Base-by-base conservation (phyloP, 2,888 invertebrate species). In the Patella ulyssiponensis region DNA sequence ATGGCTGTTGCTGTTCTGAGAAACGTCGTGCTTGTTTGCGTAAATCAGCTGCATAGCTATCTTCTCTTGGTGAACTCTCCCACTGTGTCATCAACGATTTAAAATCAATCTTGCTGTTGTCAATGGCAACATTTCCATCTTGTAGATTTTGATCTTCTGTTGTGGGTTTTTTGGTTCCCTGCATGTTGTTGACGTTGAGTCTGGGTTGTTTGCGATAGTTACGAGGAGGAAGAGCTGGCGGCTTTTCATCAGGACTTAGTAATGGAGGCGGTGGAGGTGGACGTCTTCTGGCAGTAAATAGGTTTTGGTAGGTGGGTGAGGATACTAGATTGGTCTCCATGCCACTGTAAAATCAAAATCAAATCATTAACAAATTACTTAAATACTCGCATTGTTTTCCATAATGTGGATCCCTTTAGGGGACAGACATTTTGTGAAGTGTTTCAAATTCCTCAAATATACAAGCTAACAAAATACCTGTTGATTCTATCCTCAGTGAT, bases 1-100 rank as follows among this genome's bases (percentile, higher is more conserved):
- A n/a, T 56, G 77, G 74, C 64, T 79, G 76, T 56, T 83, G 85
- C 44, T 86, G 87, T 58, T 87, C 84, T 84, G 85, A 91, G 87
- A 84, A 91, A 85, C 81, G 90, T 89, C 78, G 90, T 83, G 83
- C 91, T 88, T 83, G 90, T 69, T 82, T 85, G 9, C 89, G 84
- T 20, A 89, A 78, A 79, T 86, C 85, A 53, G 86, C 86, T 3
- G 86, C 86, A 75, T 89, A 89, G 0, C 81, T 82, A 71, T 90
- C 86, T 70, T 86, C 86, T n/a, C 84, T 77, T 15, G 86, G 84
- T 12, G 87, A 86, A 53, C 74, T 80, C 71, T 86, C 85, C 78
- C 81, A 83, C 74, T 83, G 82, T 44, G 75, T 82, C 75, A 85
- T 76, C 71, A 81, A 58, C 77, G 82, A 83, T 52, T 80, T 78